Conservation (phyloP, 64 coral and sea anemone genomes). For the Trachythela sp. region DNA sequence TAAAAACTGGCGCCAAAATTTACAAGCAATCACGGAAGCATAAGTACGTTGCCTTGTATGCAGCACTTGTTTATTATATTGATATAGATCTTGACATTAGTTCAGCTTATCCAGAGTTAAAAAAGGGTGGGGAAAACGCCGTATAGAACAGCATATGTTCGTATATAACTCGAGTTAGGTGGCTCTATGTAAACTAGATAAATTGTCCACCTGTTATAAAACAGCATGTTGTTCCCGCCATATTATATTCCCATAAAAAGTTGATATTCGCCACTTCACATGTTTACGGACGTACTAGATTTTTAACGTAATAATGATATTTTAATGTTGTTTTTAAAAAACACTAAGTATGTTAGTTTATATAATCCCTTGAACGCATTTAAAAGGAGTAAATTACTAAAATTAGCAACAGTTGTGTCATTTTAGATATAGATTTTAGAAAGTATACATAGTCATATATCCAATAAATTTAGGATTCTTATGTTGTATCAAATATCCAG, state of each 20-base stretch:
- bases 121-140: too few species aligned
- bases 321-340: background rate
- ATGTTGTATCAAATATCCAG: too few species aligned
- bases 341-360: background rate
- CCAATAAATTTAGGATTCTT: too few species aligned
- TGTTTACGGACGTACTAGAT: background rate
- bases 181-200: background rate
- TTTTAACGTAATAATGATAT: background rate
- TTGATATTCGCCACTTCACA: too few species aligned
- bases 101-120: too few species aligned
- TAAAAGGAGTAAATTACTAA: background rate
- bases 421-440: background rate
- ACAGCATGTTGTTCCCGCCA: background rate
- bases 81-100: too few species aligned
- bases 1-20: slow-evolving; percentile 4
- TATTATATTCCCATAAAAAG: background rate
- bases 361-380: background rate
- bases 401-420: background rate
- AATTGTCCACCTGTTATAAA: background rate
- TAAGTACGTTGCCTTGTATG: background rate
- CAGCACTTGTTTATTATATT: background rate
- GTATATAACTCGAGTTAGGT: background rate
- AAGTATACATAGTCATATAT: too few species aligned
- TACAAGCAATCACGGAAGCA: background rate
- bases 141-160: background rate